Conservation (phyloP, 2,888 invertebrate genomes). For the Augochlorella aurata region DNA sequence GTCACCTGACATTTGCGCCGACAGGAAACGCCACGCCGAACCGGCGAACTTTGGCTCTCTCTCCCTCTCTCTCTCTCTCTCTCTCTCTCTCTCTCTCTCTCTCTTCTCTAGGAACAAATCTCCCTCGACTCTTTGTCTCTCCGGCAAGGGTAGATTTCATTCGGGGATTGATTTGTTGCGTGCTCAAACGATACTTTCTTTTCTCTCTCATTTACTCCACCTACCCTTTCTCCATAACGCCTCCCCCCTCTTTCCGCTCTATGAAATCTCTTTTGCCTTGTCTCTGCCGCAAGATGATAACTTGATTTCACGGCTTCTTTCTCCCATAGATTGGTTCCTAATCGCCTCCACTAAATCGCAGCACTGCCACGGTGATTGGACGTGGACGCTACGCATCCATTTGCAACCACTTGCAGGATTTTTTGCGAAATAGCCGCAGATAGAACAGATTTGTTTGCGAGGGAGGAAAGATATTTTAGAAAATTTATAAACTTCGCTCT, state of each 20-base stretch:
- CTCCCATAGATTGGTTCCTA: neutral
- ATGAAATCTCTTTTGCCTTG: no score
- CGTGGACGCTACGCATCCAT: no score
- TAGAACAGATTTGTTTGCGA: no score
- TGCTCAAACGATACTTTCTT: neutral
- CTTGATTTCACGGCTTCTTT: neutral
- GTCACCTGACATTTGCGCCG: constrained; percentile 53
- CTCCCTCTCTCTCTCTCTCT: neutral
- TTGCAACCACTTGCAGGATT: no score
- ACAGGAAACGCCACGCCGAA: constrained; percentile 37
- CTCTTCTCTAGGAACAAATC: neutral
- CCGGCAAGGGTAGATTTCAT: neutral
- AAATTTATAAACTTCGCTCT: no score
- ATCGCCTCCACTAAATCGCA: neutral
- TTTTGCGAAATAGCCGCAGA: no score
- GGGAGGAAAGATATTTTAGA: no score
- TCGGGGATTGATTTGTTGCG: neutral
- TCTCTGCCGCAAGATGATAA: no score
- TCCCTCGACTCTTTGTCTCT: neutral
- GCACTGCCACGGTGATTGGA: no score
- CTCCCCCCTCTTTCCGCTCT: no score
- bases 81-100: neutral
- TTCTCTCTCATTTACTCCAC: no score
- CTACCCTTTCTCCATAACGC: no score
- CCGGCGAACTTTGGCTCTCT: constrained; percentile 12